phyloP scores from a whole-genome alignment of 2,888 invertebrate genomes.

The Andrena hattorfiana region DNA sequence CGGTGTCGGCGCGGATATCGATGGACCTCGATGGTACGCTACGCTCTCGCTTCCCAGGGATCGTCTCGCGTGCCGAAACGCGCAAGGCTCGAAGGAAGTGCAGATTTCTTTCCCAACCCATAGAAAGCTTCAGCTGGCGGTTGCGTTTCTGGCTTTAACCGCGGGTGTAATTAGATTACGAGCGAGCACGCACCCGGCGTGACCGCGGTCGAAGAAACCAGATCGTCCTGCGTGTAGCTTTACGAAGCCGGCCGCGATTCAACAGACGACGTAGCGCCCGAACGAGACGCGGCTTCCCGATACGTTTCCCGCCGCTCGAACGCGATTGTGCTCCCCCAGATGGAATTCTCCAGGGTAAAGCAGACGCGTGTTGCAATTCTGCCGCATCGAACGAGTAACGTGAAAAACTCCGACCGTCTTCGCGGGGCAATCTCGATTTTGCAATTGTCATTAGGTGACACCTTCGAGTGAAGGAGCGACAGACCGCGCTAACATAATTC shows the following conservation, averaged over 20 bases:
- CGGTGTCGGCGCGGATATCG: background rate
- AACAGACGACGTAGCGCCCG: background rate
- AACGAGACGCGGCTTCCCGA: constrained; percentile 7
- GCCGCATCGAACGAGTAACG: background rate
- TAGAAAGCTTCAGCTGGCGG: background rate
- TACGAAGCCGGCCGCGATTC: constrained; percentile 10
- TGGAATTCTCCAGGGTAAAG: constrained; percentile 1
- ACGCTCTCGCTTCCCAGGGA: background rate
- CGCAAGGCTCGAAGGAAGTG: too few relatives aligned
- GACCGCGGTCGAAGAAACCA: constrained; percentile 12
- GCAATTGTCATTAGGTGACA: background rate
- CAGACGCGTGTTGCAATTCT: constrained; percentile 19
- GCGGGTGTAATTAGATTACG: constrained; percentile 38
- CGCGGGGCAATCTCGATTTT: constrained; percentile 8
- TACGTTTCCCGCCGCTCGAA: constrained; percentile 5
- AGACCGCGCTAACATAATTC: too few relatives aligned
- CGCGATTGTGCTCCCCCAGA: background rate
- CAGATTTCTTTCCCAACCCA: background rate
- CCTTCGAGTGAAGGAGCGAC: background rate
- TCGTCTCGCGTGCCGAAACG: too few relatives aligned
- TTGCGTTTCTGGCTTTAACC: background rate
- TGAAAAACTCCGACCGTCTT: constrained; percentile 3
- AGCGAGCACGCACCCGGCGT: background rate
- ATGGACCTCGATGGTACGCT: constrained; percentile 1
- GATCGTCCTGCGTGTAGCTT: constrained; percentile 9